Conservation (phyloP, 23 tunicate genomes). For the Styela clava region DNA sequence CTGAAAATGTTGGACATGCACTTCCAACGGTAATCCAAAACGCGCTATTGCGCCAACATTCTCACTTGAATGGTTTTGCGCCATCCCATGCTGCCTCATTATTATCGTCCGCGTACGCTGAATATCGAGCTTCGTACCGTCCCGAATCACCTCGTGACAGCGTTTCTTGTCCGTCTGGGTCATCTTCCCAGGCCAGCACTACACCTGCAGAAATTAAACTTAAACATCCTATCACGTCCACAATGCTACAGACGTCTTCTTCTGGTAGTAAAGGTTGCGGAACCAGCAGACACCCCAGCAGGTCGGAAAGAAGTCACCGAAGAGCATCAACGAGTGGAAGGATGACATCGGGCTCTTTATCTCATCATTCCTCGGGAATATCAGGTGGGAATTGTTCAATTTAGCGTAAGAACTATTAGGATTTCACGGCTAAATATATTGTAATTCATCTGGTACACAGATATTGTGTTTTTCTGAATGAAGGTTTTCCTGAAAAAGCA, state of each 20-base stretch:
- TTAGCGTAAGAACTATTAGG: no score
- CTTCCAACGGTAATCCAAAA: conserved; percentile 16
- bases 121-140: conserved; percentile 2
- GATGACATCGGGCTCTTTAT: conserved; percentile 66
- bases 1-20: not conserved
- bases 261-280: not conserved
- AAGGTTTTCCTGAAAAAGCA: no score
- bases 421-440: no score
- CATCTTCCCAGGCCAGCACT: not conserved
- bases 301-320: conserved; percentile 19
- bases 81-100: conserved; percentile 1
- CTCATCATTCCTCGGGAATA: conserved; percentile 23
- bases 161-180: not conserved
- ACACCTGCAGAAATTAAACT: conserved; percentile 11
- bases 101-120: conserved; percentile 23
- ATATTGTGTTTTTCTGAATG: no score
- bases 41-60: conserved; percentile 12
- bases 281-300: not conserved
- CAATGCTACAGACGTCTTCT: conserved; percentile 13
- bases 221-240: conserved; percentile 10
- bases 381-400: conserved; percentile 32
- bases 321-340: conserved; percentile 49
- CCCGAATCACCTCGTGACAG: not conserved
- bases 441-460: no score
- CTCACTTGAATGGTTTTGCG: conserved; percentile 8